Evolutionary conservation across 2,888 invertebrate species (phyloP), one percentile per base, ranked within the genome.

Genomic region (Thelaira solivaga): DNA sequence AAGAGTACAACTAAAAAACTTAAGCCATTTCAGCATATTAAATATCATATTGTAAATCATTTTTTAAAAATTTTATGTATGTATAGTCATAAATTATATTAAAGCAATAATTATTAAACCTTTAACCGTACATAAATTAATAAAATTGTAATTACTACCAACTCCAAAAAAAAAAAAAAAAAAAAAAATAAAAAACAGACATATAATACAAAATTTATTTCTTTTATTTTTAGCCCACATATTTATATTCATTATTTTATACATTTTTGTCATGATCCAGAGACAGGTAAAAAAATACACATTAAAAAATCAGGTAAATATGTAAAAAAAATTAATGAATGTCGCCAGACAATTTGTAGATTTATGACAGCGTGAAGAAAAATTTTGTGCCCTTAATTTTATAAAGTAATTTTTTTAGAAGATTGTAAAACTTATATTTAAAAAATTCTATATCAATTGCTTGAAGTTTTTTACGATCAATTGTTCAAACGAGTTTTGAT

Each of bases 241-340:
- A n/a, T n/a, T n/a, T n/a, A 61, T 20, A 61, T 61, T 61, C 4
- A 31, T n/a, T 43, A 41, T 29, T 59, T 59, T 59, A 43, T 20
- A 7, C n/a, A 20, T 29, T 45, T 31, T 22, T 71, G 24, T 34
- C 18, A 43, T 71, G 69, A 53, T 51, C 68, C 68, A 41, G 41
- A 69, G 59, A 20, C 36, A 39, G 47, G 5, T 59, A 20, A 49
- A 41, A 31, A 31, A 59, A 69, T 59, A 24, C 2, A 39, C n/a
- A 57, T 5, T 13, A 22, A 49, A 49, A 49, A 24, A 4, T 11
- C 2, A 5, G 5, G n/a, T 2, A 11, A 18, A 11, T 5, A 16
- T 13, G 13, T 47, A 13, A 1, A 26, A 29, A 11, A 8, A 7
- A 49, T 11, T 29, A 7, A 26, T 26, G 8, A 26, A 47, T 16